A percentile compares a stretch with the other conserved stretches of the same genome.
Evolutionary conservation across 2,797 vertebrate genomes (phyloP).

Genomic region (Hypotaenidia philippensis): DNA sequence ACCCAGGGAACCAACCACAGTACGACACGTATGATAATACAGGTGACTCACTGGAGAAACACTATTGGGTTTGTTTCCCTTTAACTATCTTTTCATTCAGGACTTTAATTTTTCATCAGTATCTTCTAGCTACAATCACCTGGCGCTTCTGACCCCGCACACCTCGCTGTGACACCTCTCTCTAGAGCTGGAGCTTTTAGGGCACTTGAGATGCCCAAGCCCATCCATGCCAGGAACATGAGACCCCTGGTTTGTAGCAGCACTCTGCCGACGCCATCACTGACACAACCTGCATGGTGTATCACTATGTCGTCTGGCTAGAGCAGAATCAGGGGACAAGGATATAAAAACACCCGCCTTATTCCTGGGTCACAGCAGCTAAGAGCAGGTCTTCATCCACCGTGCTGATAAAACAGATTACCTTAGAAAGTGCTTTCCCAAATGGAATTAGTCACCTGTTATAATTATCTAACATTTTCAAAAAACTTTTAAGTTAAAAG

Average conservation of each 20-base stretch:
- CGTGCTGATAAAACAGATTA: not conserved
- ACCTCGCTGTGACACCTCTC: not conserved
- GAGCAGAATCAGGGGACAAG: not conserved
- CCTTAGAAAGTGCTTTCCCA: slow-evolving; percentile 17
- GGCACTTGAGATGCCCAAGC: not conserved
- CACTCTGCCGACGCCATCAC: not conserved
- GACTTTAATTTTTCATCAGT: not conserved
- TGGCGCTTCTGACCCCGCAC: not conserved
- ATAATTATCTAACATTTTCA: slow-evolving; percentile 14
- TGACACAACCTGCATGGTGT: not conserved
- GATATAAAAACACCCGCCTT: not conserved
- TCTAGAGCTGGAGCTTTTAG: not conserved
- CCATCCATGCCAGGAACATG: not conserved
- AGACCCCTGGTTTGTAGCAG: not conserved
- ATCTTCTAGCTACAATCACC: not conserved
- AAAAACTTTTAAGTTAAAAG: not conserved
- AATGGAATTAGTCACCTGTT: slow-evolving; percentile 12
- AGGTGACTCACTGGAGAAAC: slow-evolving; percentile 32
- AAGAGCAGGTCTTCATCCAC: not conserved
- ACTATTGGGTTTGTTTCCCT: not conserved
- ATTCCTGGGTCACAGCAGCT: slow-evolving; percentile 5
- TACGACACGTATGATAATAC: not conserved
- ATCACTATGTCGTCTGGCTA: not conserved
- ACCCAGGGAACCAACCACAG: not conserved
- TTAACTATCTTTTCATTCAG: not conserved